Base-by-base conservation (phyloP, 2,113 vertebrate species). In the Cryptotis parvus region DNA sequence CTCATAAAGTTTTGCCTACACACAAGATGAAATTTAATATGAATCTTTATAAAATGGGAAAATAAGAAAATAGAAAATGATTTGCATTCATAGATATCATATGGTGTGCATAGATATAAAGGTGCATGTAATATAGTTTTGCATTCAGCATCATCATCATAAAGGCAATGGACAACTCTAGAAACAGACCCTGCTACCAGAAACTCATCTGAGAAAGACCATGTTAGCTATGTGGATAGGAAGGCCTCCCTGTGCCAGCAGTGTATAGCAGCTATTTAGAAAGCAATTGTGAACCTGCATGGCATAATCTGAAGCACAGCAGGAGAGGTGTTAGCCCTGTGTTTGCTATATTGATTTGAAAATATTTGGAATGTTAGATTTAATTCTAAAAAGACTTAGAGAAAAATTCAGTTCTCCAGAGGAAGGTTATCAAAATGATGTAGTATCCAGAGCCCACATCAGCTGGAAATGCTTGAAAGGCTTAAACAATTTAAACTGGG, bases 331-430 rank as follows among this genome's bases (percentile, higher is more conserved):
- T 63, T 29, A 26, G 11, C 29, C 14, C 4, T 91, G 22, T 72
- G 9, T 55, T 91, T 81, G 78, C 27, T 55, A 6, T 20, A 26
- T 37, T 78, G 41, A 91, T 43, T 74, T 58, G 33, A 84, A 92
- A 84, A 72, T 37, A 80, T 63, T 45, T 87, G 41, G 20, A 90
- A 78, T 43, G 65, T 39, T 93, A 18, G 22, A 10, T 63, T 86
- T 26, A 74, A 31, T 83, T 91, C 29, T 85, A 43, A 82, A 94
- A 90, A 88, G 65, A 83, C 12, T 70, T 68, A 58, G 43, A 92
- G 75, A 78, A 89, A 81, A 92, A 37, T 16, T 73, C 9, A 31
- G 20, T n/a, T 83, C 15, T 90, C 26, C 29, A 22, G 10, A 81
- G 49, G 12, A 84, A 87, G 15, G 9, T 27, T 39, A 49, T 20